Conservation (phyloP, 2,113 vertebrate genomes). For the Nicator chloris region DNA sequence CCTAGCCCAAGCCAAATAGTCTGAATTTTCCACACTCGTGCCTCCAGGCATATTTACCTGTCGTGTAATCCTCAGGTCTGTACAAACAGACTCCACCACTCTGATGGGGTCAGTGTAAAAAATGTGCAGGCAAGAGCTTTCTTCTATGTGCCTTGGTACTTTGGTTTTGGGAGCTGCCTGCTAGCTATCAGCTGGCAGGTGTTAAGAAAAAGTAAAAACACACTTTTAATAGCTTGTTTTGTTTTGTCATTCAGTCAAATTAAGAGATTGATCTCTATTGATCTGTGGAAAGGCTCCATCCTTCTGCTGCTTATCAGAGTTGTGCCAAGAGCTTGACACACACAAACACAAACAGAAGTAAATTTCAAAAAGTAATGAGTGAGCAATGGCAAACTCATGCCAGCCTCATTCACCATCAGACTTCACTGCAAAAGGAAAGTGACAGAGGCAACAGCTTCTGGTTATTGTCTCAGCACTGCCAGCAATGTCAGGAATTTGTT, state of each 20-base stretch:
- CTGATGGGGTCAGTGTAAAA: background rate
- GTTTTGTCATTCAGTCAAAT: background rate
- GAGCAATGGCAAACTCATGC: background rate
- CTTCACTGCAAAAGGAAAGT: background rate
- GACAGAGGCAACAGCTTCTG: background rate
- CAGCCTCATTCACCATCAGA: background rate
- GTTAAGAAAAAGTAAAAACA: background rate
- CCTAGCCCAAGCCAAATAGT: background rate
- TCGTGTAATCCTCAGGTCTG: background rate
- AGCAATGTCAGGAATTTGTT: background rate
- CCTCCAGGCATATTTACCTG: background rate
- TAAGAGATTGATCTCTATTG: slow-evolving; percentile 26
- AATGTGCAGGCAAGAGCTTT: background rate
- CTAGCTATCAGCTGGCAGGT: background rate
- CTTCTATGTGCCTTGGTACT: background rate
- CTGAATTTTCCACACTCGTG: background rate
- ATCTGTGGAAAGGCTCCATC: background rate
- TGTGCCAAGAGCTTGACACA: background rate
- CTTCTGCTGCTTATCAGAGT: background rate
- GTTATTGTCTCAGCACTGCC: background rate
- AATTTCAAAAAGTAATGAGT: background rate
- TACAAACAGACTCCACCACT: background rate
- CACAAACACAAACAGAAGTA: background rate
- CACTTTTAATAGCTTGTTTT: slow-evolving; percentile 21
- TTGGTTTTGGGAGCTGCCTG: background rate